Evolutionary conservation across 2,113 vertebrate species (phyloP), one percentile per base, ranked within the genome.

Genomic region (Mormyrus lacerda): DNA sequence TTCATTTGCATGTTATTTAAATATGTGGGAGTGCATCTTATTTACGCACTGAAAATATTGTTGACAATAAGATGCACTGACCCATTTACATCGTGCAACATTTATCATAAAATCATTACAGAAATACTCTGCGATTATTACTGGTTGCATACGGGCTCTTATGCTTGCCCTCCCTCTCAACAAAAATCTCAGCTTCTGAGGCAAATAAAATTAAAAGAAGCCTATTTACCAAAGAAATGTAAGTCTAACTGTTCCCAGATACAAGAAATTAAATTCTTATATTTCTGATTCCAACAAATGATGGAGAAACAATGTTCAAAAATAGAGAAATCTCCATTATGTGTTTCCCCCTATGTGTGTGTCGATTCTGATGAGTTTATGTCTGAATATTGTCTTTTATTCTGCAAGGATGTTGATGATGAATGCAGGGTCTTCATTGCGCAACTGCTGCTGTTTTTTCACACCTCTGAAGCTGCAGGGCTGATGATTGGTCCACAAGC

Each of bases 1-100:
- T 39, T 76, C 31, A 76, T 76, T 73, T 88, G 69, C 53, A 88
- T 88, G 65, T 61, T 58, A 87, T 87, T 87, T 87, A 87, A 87
- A 87, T 87, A 87, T 65, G 51, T 61, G 50, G 48, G 65, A 27
- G 48, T 42, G 44, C n/a, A 76, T 31, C 27, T 79, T 45, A 88
- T 89, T 27, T 55, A 48, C 17, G n/a, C 73, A 42, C 69, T 82
- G 88, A n/a, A 53, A 55, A 53, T 53, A n/a, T 9, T 27, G 69
- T 73, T 47, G 48, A 73, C 47, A 55, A 17, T 53, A 17, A 89
- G 31, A 89, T 39, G 48, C 48, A 55, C 5, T 82, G 73, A 39
- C n/a, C 69, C 69, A 88, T 79, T 88, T 79, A 83, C 50, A 79
- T 65, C 19, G 39, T 24, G 17, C 47, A 48, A 83, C 73, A 44